Percentiles rank a stretch among this genome's conserved stretches.
These are phyloP conservation scores for Pterostichus madidus DNA, from an alignment of 2,888 invertebrate genomes.

Conservation along the genomic window DNA sequence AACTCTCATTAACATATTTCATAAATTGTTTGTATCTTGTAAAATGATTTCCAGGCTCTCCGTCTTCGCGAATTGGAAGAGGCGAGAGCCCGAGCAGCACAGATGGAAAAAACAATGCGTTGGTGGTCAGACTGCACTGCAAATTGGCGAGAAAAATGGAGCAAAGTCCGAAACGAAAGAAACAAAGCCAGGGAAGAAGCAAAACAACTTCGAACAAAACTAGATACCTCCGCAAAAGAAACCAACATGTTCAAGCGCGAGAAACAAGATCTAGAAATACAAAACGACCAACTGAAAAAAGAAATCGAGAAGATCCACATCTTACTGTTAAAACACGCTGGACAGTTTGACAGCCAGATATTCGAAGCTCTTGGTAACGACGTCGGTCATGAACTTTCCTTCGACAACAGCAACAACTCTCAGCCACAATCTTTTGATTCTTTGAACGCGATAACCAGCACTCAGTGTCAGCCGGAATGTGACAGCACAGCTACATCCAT, in stretches of 20 bases:
- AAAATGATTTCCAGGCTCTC: slow-evolving; percentile 77
- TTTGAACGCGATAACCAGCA: slow-evolving; percentile 73
- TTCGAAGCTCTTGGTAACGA: slow-evolving; percentile 77
- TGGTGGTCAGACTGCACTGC: slow-evolving; percentile 99
- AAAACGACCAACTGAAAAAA: slow-evolving; percentile 87
- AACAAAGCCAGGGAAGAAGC: slow-evolving; percentile 96
- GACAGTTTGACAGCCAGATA: slow-evolving; percentile 82
- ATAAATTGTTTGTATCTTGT: background rate
- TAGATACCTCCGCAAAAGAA: slow-evolving; percentile 89
- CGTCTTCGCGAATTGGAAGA: slow-evolving; percentile 93
- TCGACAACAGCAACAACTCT: slow-evolving; percentile 62
- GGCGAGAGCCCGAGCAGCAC: slow-evolving; percentile 94
- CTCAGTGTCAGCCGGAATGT: slow-evolving; percentile 73
- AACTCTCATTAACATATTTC: background rate
- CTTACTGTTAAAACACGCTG: slow-evolving; percentile 84
- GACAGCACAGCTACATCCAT: slow-evolving; percentile 74
- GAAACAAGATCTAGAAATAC: slow-evolving; percentile 87
- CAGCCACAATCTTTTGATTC: slow-evolving; percentile 69
- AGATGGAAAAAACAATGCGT: slow-evolving; percentile 99
- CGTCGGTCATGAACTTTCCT: slow-evolving; percentile 58
- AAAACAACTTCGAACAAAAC: slow-evolving; percentile 88
- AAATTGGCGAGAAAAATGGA: slow-evolving; percentile 98
- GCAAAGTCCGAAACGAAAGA: slow-evolving; percentile 93
- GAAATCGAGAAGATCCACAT: slow-evolving; percentile 90
- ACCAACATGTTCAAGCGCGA: slow-evolving; percentile 86